A percentile compares a stretch with the other conserved stretches of the same genome.
Evolutionary conservation across 2,113 vertebrate species (phyloP).

Genomic region (Thymallus thymallus): DNA sequence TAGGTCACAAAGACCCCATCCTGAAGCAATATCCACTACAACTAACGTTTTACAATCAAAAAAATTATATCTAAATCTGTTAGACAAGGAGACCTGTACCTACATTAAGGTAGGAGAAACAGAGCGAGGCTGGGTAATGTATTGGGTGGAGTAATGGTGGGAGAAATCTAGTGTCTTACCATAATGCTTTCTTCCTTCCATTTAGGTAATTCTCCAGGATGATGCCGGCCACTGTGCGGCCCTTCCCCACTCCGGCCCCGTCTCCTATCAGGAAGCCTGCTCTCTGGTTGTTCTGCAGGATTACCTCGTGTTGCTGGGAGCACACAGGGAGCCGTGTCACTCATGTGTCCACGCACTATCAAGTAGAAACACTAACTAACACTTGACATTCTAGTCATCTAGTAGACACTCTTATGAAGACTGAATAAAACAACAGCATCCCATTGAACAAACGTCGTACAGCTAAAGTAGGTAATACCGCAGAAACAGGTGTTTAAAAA

Average conservation of each 20-base stretch:
- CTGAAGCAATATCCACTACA: too few species aligned
- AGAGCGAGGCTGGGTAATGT: not conserved
- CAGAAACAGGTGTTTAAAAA: too few species aligned
- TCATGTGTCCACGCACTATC: not conserved
- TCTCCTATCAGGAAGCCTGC: slow-evolving; percentile 96
- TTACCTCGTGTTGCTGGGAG: slow-evolving; percentile 93
- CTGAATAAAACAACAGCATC: too few species aligned
- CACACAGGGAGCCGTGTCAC: not conserved
- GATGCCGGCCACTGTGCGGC: slow-evolving; percentile 92
- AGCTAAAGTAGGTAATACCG: too few species aligned
- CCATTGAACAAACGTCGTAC: too few species aligned
- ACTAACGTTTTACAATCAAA: too few species aligned
- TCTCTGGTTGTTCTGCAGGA: slow-evolving; percentile 89
- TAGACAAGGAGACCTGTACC: too few species aligned
- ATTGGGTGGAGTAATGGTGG: not conserved
- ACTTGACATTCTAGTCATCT: not conserved
- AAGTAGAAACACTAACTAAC: not conserved
- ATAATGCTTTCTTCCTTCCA: slow-evolving; percentile 91
- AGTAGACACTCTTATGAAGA: too few species aligned
- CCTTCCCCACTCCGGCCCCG: slow-evolving; percentile 93
- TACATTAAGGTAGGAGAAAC: not conserved
- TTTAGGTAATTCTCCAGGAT: slow-evolving; percentile 91
- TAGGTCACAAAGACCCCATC: too few species aligned
- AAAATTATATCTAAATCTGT: too few species aligned
- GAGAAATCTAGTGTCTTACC: slow-evolving; percentile 70